Conservation (phyloP, 2,888 invertebrate species). For the Ecdyonurus torrentis region DNA sequence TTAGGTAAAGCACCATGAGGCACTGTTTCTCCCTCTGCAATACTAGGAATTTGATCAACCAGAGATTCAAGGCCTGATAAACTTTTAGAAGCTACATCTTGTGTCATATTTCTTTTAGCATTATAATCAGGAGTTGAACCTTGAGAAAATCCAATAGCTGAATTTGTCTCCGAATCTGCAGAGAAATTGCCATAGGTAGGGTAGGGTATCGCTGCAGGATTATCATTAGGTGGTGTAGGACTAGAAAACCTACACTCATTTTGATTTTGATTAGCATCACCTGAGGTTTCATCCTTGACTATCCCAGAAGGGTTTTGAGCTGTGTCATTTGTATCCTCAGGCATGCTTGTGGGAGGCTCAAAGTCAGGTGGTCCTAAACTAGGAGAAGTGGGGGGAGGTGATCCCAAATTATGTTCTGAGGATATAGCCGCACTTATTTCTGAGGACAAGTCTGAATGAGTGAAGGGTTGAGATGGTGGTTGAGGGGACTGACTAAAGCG, state of each 20-base stretch:
- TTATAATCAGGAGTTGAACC: conserved; percentile 13
- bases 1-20: conserved; percentile 16
- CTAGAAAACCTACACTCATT: conserved; percentile 33
- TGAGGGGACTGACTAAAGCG: conserved; percentile 30
- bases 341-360: conserved; percentile 47
- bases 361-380: conserved; percentile 52
- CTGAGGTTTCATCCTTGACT: conserved; percentile 21
- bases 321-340: conserved; percentile 21
- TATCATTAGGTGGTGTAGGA: conserved; percentile 23
- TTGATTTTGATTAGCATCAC: conserved; percentile 19
- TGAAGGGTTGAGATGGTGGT: conserved; percentile 32
- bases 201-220: conserved; percentile 16
- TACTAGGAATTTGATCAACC: conserved; percentile 81
- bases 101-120: conserved; percentile 20
- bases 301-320: conserved; percentile 14
- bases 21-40: conserved; percentile 47
- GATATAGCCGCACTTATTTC: conserved; percentile 66
- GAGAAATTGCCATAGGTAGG: conserved; percentile 20
- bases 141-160: conserved; percentile 18
- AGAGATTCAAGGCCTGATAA: conserved; percentile 73
- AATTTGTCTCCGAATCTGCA: conserved; percentile 15
- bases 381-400: conserved; percentile 51
- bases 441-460: conserved; percentile 55
- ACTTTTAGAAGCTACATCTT: conserved; percentile 72
- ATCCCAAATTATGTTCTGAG: conserved; percentile 39